Evolutionary conservation across 2,113 vertebrate genomes (phyloP).

Genomic region (Chrysochloris asiatica): DNA sequence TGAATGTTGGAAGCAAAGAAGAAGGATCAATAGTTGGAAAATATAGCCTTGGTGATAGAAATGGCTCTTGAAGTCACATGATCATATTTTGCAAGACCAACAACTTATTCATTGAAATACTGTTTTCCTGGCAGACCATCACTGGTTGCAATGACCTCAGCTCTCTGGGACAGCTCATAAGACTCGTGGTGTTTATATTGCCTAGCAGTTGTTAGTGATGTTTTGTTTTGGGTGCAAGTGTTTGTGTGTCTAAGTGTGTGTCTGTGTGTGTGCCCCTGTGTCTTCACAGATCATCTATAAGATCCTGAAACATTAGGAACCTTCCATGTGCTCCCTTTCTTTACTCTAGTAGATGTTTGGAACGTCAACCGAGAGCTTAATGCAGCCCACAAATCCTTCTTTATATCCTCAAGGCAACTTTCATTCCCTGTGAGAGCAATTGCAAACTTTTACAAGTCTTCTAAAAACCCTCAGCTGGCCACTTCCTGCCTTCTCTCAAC

Average conservation of each 20-base stretch:
- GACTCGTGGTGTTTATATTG: rapidly evolving
- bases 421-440: not conserved
- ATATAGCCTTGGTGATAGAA: too few species aligned
- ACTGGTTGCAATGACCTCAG: not conserved
- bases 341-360: not conserved
- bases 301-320: not conserved
- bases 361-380: not conserved
- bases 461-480: not conserved
- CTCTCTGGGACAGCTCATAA: not conserved
- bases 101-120: too few species aligned
- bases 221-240: not conserved
- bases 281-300: not conserved
- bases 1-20: too few species aligned
- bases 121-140: not conserved
- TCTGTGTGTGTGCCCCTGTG: not conserved
- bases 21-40: too few species aligned
- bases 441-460: not conserved
- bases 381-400: not conserved
- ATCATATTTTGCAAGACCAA: too few species aligned
- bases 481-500: not conserved
- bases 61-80: too few species aligned
- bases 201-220: not conserved
- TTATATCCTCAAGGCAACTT: not conserved
- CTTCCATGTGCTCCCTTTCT: not conserved
- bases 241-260: not conserved